A percentile compares a stretch with the other conserved stretches of the same genome.
phyloP scores from a whole-genome alignment of 2,113 vertebrate species.

The Tachysurus vachellii region DNA sequence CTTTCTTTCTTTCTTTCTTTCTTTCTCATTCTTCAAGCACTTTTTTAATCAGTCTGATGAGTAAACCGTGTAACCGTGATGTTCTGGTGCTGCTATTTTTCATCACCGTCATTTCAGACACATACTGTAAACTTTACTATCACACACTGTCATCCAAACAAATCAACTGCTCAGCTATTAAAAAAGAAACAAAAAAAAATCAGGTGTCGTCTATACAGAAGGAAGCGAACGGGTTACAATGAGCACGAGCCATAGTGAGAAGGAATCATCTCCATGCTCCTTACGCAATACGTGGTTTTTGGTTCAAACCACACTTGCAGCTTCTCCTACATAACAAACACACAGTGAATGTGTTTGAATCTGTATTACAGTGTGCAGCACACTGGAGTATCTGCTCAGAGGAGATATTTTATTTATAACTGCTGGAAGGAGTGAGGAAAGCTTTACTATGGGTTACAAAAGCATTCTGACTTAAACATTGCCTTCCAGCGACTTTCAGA shows the following conservation, averaged over 20 bases:
- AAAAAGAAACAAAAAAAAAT: neutral
- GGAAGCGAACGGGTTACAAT: neutral
- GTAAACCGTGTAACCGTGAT: too few relatives aligned
- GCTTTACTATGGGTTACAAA: neutral
- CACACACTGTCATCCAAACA: neutral
- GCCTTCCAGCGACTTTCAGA: neutral
- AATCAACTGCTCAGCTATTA: neutral
- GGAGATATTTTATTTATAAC: conserved; percentile 21
- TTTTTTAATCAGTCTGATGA: too few relatives aligned
- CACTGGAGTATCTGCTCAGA: neutral
- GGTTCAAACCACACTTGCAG: neutral
- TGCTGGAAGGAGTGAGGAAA: conserved; percentile 6
- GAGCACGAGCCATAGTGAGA: neutral
- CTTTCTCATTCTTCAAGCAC: too few relatives aligned
- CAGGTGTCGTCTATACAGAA: neutral
- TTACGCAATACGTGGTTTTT: neutral
- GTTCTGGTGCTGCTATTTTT: too few relatives aligned
- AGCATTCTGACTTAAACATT: neutral
- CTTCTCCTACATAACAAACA: neutral
- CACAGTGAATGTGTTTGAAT: neutral
- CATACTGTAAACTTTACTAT: too few relatives aligned
- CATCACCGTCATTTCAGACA: too few relatives aligned
- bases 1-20: too few relatives aligned
- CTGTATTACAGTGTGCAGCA: neutral
- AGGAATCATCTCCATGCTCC: neutral